phyloP scores from a whole-genome alignment of 2,888 invertebrate species.

The Priocnemis perturbator region DNA sequence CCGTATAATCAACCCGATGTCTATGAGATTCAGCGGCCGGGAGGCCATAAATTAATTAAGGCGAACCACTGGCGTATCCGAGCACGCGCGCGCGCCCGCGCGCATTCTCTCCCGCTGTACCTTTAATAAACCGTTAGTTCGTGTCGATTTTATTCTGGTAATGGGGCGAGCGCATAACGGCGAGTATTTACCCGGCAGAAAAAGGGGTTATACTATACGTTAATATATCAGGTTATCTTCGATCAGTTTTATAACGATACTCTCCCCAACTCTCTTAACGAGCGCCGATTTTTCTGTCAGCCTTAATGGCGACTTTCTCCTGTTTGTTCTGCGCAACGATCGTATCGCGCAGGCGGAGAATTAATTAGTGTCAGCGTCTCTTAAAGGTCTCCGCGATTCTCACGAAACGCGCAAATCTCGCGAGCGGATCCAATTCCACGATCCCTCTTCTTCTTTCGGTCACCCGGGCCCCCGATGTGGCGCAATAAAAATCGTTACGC shows the following conservation, averaged over 20 bases:
- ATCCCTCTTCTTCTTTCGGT: conserved; percentile 39
- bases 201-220: conserved; percentile 54
- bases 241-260: conserved; percentile 58
- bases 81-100: neutral
- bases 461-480: conserved; percentile 22
- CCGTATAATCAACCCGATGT: no score
- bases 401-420: conserved; percentile 57
- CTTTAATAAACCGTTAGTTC: conserved; percentile 27
- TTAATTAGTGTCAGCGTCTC: conserved; percentile 58
- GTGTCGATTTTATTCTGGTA: conserved; percentile 32
- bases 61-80: neutral
- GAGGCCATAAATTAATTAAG: conserved; percentile 11
- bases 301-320: conserved; percentile 57
- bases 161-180: conserved; percentile 41
- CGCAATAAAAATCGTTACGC: neutral
- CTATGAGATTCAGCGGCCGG: no score
- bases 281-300: conserved; percentile 48
- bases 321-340: conserved; percentile 54
- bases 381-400: conserved; percentile 54
- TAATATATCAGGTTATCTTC: conserved; percentile 58
- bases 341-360: conserved; percentile 51
- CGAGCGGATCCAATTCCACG: conserved; percentile 39
- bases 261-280: conserved; percentile 36
- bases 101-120: conserved; percentile 3
- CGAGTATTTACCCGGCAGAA: conserved; percentile 43